Percentiles rank a stretch among this genome's conserved stretches.
These are phyloP conservation scores for Maccullochella peelii DNA, from an alignment of 2,113 vertebrate genomes.

Conservation along the genomic window DNA sequence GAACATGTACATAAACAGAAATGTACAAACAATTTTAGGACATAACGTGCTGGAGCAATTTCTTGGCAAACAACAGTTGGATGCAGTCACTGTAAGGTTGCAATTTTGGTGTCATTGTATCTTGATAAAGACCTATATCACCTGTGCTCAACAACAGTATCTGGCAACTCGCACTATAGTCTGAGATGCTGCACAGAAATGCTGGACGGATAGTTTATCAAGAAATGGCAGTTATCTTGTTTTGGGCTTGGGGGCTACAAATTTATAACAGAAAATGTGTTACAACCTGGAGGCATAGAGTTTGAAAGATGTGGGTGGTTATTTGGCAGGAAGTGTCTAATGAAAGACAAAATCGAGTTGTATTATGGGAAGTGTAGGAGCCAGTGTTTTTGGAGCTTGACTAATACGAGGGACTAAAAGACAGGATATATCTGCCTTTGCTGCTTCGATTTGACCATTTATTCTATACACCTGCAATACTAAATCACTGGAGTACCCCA, in stretches of 20 bases:
- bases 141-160: not conserved
- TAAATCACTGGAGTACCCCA: not conserved
- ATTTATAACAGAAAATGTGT: not conserved
- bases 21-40: not conserved
- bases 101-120: not conserved
- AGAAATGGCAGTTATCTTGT: not conserved
- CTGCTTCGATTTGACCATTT: not conserved
- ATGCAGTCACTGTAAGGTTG: not conserved
- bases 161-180: not conserved
- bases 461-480: not conserved
- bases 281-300: not conserved
- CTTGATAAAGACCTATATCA: not conserved
- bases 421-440: too few species aligned
- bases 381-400: not conserved
- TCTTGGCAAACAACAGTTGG: not conserved
- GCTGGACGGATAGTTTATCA: not conserved
- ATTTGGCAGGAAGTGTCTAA: not conserved
- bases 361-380: not conserved
- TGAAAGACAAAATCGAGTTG: not conserved
- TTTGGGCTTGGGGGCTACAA: not conserved
- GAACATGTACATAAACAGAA: too few species aligned
- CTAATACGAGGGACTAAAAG: not conserved
- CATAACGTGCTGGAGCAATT: not conserved
- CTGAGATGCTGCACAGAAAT: not conserved
- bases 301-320: not conserved